A percentile compares a stretch with the other conserved stretches of the same genome.
These are phyloP conservation scores for Nipponacmea schrenckii DNA, from an alignment of 2,888 invertebrate genomes.

Conservation along the genomic window DNA sequence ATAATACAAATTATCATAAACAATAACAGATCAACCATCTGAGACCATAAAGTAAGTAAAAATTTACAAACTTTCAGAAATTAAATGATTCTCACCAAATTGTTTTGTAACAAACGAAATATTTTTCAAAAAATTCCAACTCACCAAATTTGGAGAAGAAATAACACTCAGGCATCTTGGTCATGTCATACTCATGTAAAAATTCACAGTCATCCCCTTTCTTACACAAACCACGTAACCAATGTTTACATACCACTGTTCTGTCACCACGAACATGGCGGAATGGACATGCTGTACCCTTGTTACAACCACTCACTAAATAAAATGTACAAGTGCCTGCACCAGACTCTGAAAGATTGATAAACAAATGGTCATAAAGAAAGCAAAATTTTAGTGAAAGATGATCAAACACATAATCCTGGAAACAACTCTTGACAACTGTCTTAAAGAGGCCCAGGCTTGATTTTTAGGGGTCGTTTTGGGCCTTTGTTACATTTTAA, in stretches of 20 bases:
- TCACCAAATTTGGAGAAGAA: conserved; percentile 97
- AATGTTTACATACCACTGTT: conserved; percentile 99
- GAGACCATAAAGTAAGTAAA: no score
- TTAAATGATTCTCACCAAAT: no score
- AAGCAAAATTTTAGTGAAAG: not conserved
- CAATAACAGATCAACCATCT: no score
- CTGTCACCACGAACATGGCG: conserved; percentile 97
- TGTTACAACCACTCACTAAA: conserved; percentile 76
- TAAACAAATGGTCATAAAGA: conserved; percentile 2
- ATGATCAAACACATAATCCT: not conserved
- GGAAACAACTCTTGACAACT: not conserved
- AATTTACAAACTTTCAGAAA: no score
- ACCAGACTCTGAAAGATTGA: conserved; percentile 80
- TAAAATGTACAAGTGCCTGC: conserved; percentile 96
- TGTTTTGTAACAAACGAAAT: no score
- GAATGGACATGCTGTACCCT: conserved; percentile 93
- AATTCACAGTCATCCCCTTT: conserved; percentile 99
- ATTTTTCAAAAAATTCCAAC: no score
- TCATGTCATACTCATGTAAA: conserved; percentile 98
- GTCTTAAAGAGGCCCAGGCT: no score
- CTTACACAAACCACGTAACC: conserved; percentile 98
- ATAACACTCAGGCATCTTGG: conserved; percentile 99
- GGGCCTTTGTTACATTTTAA: no score
- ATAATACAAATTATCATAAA: no score
- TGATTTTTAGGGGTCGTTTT: no score